These are phyloP conservation scores for Drosophila subobscura DNA, from an alignment of 1,140 invertebrate species.

Conservation along the genomic window DNA sequence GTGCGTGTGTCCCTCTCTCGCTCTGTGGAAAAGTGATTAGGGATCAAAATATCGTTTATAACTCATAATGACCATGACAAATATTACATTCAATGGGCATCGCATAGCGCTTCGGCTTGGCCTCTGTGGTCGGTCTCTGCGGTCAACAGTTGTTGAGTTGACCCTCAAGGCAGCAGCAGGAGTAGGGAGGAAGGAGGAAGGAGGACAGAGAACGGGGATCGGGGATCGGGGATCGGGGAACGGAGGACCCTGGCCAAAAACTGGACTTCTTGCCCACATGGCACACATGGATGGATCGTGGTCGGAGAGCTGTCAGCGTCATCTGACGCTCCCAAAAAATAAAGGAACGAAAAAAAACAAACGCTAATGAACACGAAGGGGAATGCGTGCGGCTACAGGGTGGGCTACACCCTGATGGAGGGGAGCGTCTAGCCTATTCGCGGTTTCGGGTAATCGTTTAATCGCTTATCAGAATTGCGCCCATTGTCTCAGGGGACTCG, in stretches of 20 bases:
- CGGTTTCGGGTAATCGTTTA: constrained; percentile 62
- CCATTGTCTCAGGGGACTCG: constrained; percentile 40
- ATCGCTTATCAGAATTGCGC: constrained; percentile 68
- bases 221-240: too few species aligned
- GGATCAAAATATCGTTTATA: constrained; percentile 81
- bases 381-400: not conserved
- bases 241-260: too few species aligned
- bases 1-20: constrained; percentile 8
- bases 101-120: constrained; percentile 4
- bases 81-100: constrained; percentile 60
- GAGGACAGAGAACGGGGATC: too few species aligned
- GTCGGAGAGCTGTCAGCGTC: constrained; percentile 40
- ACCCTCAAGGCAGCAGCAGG: constrained; percentile 29
- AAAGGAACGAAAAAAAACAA: not conserved
- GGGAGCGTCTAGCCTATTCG: constrained; percentile 8
- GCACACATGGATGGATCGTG: constrained; percentile 11
- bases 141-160: constrained; percentile 58
- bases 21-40: constrained; percentile 63
- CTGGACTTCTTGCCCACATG: constrained; percentile 27
- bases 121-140: constrained; percentile 11
- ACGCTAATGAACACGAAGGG: constrained; percentile 32
- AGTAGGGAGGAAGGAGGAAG: constrained; percentile 19
- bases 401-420: constrained; percentile 7
- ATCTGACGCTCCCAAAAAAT: constrained; percentile 32
- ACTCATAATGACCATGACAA: constrained; percentile 81